Percentiles rank a stretch among this genome's conserved stretches.
Evolutionary conservation across 2,888 invertebrate species (phyloP).

Genomic region (Watsonalla binaria): DNA sequence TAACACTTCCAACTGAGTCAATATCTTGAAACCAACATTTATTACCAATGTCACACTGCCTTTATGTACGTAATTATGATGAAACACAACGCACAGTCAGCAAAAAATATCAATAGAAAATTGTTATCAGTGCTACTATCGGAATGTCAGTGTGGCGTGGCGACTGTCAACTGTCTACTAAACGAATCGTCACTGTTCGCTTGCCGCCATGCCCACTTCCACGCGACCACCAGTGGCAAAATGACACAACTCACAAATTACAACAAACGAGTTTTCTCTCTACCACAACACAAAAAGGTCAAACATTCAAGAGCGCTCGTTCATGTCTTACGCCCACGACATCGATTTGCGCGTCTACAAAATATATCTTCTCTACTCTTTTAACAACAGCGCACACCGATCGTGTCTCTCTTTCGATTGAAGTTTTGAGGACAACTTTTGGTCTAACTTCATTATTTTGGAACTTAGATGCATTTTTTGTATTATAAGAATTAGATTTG

Average conservation of each 20-base stretch:
- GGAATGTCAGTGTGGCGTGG: slow-evolving; percentile 78
- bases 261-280: slow-evolving; percentile 21
- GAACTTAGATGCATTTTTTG: slow-evolving; percentile 7
- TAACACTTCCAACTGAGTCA: slow-evolving; percentile 24
- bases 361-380: slow-evolving; percentile 54
- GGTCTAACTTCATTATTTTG: neutral
- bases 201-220: slow-evolving; percentile 76
- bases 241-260: slow-evolving; percentile 21
- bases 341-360: slow-evolving; percentile 25
- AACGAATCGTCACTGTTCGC: slow-evolving; percentile 74
- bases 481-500: neutral
- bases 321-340: slow-evolving; percentile 26
- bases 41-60: slow-evolving; percentile 16
- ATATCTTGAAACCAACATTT: slow-evolving; percentile 1
- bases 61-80: slow-evolving; percentile 22
- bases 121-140: slow-evolving; percentile 74
- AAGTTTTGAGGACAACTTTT: slow-evolving; percentile 19
- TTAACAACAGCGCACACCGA: slow-evolving; percentile 26
- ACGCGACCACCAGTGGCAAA: slow-evolving; percentile 24
- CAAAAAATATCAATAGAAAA: slow-evolving; percentile 67
- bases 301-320: slow-evolving; percentile 9
- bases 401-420: slow-evolving; percentile 45
- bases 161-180: slow-evolving; percentile 79
- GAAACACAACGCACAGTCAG: slow-evolving; percentile 51
- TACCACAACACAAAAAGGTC: slow-evolving; percentile 10